Base-by-base conservation (phyloP, 2,797 vertebrate species). In the Sebastes trivittatus region DNA sequence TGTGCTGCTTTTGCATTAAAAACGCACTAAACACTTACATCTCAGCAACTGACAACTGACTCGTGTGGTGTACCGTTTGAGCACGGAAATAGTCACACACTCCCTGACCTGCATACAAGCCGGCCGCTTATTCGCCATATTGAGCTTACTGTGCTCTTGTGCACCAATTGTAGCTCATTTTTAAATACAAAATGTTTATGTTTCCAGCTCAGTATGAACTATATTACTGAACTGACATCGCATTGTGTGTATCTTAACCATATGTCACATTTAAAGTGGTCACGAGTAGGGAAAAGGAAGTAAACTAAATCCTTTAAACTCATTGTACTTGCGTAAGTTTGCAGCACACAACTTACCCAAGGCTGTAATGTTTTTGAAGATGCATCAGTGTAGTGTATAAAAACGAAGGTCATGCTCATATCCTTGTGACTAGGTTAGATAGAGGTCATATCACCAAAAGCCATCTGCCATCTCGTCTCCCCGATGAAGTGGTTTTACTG, bases 371-470 rank as follows among this genome's bases (percentile, higher is more conserved):
- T 36, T 11, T 75, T 22, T 36, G 0, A 42, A 34, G 20, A 38
- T 20, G 55, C 22, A 36, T 13, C 55, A 29, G 9, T 23, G 18
- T 3, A 38, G 7, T 54, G 2, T 4, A 56, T 56, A 23, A 25
- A 38, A 27, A 60, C 9, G 6, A 8, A 49, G 23, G 16, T 32
- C 54, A 77, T 67, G 77, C 56, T 67, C 8, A 20, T 55, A 11
- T 78, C 38, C 61, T 68, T 81, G 78, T 78, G 66, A 78, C 59
- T 36, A 16, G 16, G 14, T 67, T 55, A 25, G 46, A 49, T 54
- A 42, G 32, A 13, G 61, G 23, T 5, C 2, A 5, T 69, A 49
- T 63, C 32, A n/a, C 10, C 25, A 10, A 18, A 77, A 32, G n/a
- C 36, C 23, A 25, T 49, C 72, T 25, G 23, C 25, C 6, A 8